phyloP scores from a whole-genome alignment of 2,888 invertebrate genomes.

The Mesorhabditis belari region DNA sequence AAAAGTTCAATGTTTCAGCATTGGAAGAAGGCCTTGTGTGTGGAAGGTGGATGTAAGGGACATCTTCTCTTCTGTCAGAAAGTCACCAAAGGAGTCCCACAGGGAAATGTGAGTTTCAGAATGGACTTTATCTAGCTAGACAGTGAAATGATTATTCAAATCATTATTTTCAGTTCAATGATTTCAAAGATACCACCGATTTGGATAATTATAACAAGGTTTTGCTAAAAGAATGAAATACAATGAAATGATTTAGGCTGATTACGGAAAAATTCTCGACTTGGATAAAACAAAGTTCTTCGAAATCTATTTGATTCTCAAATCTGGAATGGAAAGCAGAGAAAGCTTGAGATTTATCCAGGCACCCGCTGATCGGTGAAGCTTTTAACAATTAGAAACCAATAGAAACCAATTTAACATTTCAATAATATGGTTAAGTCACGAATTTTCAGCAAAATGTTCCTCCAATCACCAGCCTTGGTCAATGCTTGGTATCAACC shows the following conservation, averaged over 20 bases:
- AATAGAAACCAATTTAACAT: background rate
- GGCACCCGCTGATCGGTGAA: slow-evolving; percentile 20
- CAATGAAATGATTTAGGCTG: slow-evolving; percentile 4
- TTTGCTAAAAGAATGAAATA: background rate
- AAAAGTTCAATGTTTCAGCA: no score
- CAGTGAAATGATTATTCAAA: no score
- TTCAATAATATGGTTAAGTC: background rate
- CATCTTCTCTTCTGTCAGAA: no score
- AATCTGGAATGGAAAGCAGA: slow-evolving; percentile 30
- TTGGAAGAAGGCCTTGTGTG: no score
- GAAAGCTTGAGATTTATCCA: slow-evolving; percentile 31
- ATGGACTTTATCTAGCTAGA: no score
- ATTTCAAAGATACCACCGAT: slow-evolving; percentile 8
- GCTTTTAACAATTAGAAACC: background rate
- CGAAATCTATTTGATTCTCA: slow-evolving; percentile 20
- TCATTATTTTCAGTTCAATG: no score
- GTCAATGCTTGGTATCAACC: slow-evolving; percentile 51
- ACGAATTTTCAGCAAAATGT: slow-evolving; percentile 19
- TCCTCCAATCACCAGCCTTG: slow-evolving; percentile 43
- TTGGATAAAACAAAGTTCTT: slow-evolving; percentile 23
- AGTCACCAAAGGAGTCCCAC: no score
- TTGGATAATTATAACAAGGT: slow-evolving; percentile 34
- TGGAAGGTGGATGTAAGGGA: no score
- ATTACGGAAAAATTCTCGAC: slow-evolving; percentile 29
- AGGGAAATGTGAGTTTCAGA: no score